These are phyloP conservation scores for Papilio glaucus DNA, from an alignment of 1,140 invertebrate species.

Conservation along the genomic window DNA sequence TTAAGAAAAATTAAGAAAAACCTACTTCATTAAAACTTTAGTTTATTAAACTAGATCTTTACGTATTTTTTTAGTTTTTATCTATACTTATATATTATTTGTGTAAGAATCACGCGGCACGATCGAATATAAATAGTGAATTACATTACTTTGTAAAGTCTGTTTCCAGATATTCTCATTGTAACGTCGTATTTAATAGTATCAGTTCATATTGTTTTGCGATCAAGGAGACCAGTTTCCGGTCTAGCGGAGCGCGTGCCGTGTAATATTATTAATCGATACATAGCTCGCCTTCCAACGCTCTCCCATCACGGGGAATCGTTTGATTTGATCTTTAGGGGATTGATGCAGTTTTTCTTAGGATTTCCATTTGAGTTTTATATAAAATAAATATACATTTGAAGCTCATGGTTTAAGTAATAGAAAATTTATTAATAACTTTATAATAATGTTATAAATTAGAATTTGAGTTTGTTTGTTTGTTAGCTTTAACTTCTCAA, in stretches of 20 bases:
- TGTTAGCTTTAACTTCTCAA: too few relatives aligned
- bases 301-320: constrained; percentile 27
- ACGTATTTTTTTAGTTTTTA: too few relatives aligned
- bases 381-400: too few relatives aligned
- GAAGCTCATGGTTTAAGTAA: too few relatives aligned
- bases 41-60: too few relatives aligned
- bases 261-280: constrained; percentile 39
- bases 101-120: not conserved
- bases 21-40: too few relatives aligned
- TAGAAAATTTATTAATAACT: too few relatives aligned
- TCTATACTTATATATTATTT: too few relatives aligned
- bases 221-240: constrained; percentile 39
- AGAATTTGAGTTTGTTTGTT: too few relatives aligned
- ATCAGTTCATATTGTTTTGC: constrained; percentile 19
- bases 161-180: not conserved
- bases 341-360: constrained; percentile 33
- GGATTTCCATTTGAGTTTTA: not conserved
- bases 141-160: not conserved
- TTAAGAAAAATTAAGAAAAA: too few relatives aligned
- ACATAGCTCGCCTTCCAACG: constrained; percentile 46
- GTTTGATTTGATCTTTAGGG: constrained; percentile 42
- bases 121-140: not conserved
- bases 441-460: too few relatives aligned
- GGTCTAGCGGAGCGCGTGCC: constrained; percentile 47
- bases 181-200: constrained; percentile 16